Evolutionary conservation across 2,888 invertebrate species (phyloP).

Genomic region (Pocota personata): DNA sequence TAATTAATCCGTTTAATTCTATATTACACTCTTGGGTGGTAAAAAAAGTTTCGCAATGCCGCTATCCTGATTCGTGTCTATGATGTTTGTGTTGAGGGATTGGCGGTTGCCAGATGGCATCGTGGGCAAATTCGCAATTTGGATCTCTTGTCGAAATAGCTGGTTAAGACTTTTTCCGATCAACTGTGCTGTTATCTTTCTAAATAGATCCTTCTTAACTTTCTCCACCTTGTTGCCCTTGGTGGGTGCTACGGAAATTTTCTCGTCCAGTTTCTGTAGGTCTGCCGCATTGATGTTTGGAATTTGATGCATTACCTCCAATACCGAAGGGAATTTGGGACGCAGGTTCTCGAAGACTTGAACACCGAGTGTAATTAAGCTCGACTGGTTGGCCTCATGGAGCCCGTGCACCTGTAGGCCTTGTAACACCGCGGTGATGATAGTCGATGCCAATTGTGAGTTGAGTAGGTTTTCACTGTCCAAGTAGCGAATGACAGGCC

Average conservation of each 20-base stretch:
- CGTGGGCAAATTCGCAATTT: slow-evolving; percentile 92
- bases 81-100: slow-evolving; percentile 75
- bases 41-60: slow-evolving; percentile 79
- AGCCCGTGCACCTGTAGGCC: slow-evolving; percentile 94
- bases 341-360: slow-evolving; percentile 93
- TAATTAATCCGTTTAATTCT: slow-evolving; percentile 41
- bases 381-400: slow-evolving; percentile 93
- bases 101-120: slow-evolving; percentile 81
- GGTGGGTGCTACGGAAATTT: slow-evolving; percentile 86
- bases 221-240: slow-evolving; percentile 93
- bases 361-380: slow-evolving; percentile 90
- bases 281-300: slow-evolving; percentile 92
- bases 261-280: slow-evolving; percentile 93
- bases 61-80: slow-evolving; percentile 79
- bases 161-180: slow-evolving; percentile 94
- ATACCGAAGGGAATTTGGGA: slow-evolving; percentile 88
- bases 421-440: slow-evolving; percentile 90
- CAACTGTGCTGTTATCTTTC: slow-evolving; percentile 92
- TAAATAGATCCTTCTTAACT: slow-evolving; percentile 95
- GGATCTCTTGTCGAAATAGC: slow-evolving; percentile 93
- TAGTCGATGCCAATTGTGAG: slow-evolving; percentile 87
- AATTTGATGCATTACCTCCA: slow-evolving; percentile 89
- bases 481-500: slow-evolving; percentile 88
- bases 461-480: slow-evolving; percentile 86
- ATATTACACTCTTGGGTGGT: slow-evolving; percentile 73